Evolutionary conservation across 30 jellyfish, hydroid and myxozoan genomes (phyloP).

Genomic region (Pseudorhiza aurosa): DNA sequence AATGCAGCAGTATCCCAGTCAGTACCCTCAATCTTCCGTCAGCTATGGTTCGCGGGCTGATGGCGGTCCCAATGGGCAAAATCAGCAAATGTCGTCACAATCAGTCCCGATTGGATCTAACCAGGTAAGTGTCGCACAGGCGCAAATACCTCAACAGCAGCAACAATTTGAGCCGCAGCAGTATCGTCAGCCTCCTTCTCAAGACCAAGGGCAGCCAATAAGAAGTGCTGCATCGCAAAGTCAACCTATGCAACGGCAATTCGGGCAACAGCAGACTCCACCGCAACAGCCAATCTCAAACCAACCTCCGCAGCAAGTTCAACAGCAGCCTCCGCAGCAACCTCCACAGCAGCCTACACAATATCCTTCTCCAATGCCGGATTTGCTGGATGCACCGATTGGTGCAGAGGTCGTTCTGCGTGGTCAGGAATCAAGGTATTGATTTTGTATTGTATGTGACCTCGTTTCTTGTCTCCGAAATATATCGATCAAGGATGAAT

Average conservation of each 20-base stretch:
- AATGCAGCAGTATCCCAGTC: constrained; percentile 47
- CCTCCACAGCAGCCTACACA: constrained; percentile 57
- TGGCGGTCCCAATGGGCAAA: not conserved
- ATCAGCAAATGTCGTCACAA: not conserved
- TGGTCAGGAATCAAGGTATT: constrained; percentile 30
- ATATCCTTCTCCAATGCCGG: constrained; percentile 45
- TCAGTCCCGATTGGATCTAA: not conserved
- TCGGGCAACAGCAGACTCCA: constrained; percentile 31
- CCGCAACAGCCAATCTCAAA: constrained; percentile 8
- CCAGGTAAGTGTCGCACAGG: constrained; percentile 12
- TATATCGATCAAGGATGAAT: too few relatives aligned
- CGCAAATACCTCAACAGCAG: constrained; percentile 35
- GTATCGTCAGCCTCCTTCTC: constrained; percentile 10
- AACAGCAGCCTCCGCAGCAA: constrained; percentile 48
- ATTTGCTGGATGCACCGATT: constrained; percentile 76
- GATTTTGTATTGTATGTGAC: too few relatives aligned
- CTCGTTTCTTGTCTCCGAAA: too few relatives aligned
- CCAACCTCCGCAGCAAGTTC: constrained; percentile 28
- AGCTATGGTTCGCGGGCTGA: constrained; percentile 9
- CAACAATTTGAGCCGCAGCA: constrained; percentile 11
- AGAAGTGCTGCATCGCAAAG: constrained; percentile 31
- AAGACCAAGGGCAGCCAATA: constrained; percentile 9
- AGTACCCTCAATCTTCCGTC: constrained; percentile 39
- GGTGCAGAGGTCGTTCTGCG: constrained; percentile 59
- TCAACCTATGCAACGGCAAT: constrained; percentile 32